Base-by-base conservation (phyloP, 30 jellyfish, hydroid and myxozoan species). In the Phacellophora camtschatica region DNA sequence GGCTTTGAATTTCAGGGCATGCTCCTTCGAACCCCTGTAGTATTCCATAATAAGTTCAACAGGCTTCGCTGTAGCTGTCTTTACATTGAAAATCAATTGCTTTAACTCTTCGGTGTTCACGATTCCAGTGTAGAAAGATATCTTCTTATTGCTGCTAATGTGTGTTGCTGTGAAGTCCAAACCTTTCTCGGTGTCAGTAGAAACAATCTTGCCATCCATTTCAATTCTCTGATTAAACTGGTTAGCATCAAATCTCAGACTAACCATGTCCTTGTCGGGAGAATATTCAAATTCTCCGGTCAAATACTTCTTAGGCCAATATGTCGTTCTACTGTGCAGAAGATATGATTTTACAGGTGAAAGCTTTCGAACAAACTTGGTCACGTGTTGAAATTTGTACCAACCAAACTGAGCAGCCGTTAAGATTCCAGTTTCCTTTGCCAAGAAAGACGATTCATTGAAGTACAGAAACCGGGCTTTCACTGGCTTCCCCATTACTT, bases 361-460 rank as follows among this genome's bases (percentile, higher is more conserved):
- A 23, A 48, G 69, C 57, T 83, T 83, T 24, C 81, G 55, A 42
- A 87, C 96, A 63, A 76, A 48, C 53, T 84, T 94, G 28, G 91
- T 54, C 18, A 81, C 96, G 54, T 88, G 97, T 53, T 87, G 95
- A 70, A 87, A 87, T 59, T 83, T 94, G 90, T 93, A 93, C 99
- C 96, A 87, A 50, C 83, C 99, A 77, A 87, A 94, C 27, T 77
- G 68, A 20, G 95, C 88, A 5, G 92, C 54, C 18, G 81, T 64
- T 48, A 55, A 34, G 25, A 94, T 42, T 8, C 99, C 99, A 30
- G 43, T 31, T 30, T 94, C 97, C 41, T 83, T 70, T 5, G 84
- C 59, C 31, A 68, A 30, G 83, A 24, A 58, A 25, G 85, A 35
- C 39, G 95, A 66, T 5, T 66, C 87, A 72, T 94, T 87, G 95